These are phyloP conservation scores for Caenorhabditis remanei DNA, from an alignment of 1,140 invertebrate genomes.

Conservation along the genomic window DNA sequence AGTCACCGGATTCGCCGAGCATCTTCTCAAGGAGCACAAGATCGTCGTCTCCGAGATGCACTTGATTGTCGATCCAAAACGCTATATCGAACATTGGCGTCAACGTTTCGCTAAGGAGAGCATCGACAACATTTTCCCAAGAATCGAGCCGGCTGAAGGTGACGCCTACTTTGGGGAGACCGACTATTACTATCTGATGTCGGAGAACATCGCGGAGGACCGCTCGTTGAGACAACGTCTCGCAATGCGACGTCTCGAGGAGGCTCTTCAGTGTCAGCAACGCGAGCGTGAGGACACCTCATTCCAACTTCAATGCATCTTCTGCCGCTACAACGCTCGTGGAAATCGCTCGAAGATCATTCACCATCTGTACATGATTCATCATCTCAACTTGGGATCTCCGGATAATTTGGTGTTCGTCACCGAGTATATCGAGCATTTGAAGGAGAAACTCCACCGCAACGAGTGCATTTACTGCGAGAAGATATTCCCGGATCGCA, in stretches of 20 bases:
- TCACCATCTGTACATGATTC: conserved; percentile 78
- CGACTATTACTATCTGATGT: conserved; percentile 76
- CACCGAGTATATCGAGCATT: conserved; percentile 76
- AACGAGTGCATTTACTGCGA: conserved; percentile 78
- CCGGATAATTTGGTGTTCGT: conserved; percentile 77
- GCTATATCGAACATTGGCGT: conserved; percentile 77
- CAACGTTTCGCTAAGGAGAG: conserved; percentile 75
- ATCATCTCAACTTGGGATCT: conserved; percentile 77
- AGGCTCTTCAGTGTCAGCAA: conserved; percentile 76
- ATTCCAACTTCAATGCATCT: conserved; percentile 76
- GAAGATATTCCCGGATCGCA: conserved; percentile 76
- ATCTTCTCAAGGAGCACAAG: conserved; percentile 69
- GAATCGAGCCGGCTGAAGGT: conserved; percentile 70
- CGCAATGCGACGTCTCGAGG: conserved; percentile 77
- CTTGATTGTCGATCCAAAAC: conserved; percentile 76
- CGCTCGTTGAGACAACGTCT: conserved; percentile 73
- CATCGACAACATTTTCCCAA: conserved; percentile 75
- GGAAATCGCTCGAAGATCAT: conserved; percentile 77
- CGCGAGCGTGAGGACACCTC: conserved; percentile 69
- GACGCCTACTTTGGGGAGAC: conserved; percentile 68
- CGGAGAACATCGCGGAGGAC: conserved; percentile 68
- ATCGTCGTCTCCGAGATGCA: conserved; percentile 77
- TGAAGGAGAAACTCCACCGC: conserved; percentile 69
- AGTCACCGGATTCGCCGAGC: conserved; percentile 65
- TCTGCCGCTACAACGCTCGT: conserved; percentile 75